Conservation (phyloP, 2,113 vertebrate genomes). For the Cettia cetti region DNA sequence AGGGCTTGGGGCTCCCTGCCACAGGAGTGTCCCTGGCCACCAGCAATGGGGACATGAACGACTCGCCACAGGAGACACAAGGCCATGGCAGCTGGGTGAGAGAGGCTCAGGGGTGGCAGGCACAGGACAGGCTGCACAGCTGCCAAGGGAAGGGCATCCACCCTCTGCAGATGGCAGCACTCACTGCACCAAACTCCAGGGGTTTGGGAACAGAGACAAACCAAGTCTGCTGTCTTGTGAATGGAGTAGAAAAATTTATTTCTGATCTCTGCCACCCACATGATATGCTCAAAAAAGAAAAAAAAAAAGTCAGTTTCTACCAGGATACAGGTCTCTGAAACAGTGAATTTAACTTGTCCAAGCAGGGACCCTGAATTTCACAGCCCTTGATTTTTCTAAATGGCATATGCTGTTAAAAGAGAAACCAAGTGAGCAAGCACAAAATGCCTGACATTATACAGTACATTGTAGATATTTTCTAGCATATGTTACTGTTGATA, state of each 20-base stretch:
- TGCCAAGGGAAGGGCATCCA: not conserved
- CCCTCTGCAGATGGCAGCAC: rapidly evolving
- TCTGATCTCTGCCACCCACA: not conserved
- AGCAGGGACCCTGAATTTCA: conserved; percentile 6
- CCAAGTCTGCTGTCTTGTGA: not conserved
- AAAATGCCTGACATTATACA: not conserved
- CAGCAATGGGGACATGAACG: not conserved
- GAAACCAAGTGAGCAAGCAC: not conserved
- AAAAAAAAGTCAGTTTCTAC: not conserved
- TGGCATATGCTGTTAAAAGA: conserved; percentile 5
- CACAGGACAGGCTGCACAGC: not conserved
- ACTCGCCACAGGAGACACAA: not conserved
- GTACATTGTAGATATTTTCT: conserved; percentile 2
- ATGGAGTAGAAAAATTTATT: not conserved
- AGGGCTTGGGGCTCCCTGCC: not conserved
- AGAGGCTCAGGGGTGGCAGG: not conserved
- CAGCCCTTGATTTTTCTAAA: conserved; percentile 9
- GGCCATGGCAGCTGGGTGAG: rapidly evolving
- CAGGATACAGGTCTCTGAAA: not conserved
- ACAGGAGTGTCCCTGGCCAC: rapidly evolving
- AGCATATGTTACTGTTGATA: conserved; percentile 14
- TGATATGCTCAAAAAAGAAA: not conserved
- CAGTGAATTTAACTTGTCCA: not conserved
- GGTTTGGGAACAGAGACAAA: not conserved
- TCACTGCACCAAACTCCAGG: rapidly evolving